A percentile compares a stretch with the other conserved stretches of the same genome.
These are phyloP conservation scores for Cyaniris semiargus DNA, from an alignment of 2,888 invertebrate genomes.

Conservation along the genomic window DNA sequence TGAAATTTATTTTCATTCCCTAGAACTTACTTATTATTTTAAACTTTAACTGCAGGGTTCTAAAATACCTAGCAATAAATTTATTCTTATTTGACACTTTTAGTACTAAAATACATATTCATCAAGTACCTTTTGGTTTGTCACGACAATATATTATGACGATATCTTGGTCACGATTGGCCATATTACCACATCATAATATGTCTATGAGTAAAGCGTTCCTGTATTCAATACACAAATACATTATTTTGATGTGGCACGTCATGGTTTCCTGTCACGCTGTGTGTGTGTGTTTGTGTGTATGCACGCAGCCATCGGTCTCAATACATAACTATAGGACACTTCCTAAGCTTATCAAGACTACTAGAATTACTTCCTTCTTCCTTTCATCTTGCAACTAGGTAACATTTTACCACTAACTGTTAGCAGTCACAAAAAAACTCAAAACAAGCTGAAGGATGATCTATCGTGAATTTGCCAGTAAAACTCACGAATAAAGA, in stretches of 20 bases:
- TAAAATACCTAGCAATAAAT: background rate
- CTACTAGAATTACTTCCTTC: background rate
- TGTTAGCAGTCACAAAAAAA: too few species aligned
- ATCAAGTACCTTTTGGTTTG: background rate
- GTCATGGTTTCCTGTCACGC: background rate
- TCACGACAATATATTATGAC: constrained; percentile 6
- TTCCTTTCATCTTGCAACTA: too few species aligned
- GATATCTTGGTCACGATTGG: background rate
- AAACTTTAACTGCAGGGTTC: too few species aligned
- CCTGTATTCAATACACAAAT: background rate
- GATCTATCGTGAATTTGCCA: background rate
- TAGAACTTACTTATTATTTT: background rate
- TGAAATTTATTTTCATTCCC: background rate
- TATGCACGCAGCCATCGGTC: too few species aligned
- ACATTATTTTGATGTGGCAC: background rate
- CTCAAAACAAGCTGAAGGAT: too few species aligned
- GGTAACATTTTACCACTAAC: too few species aligned
- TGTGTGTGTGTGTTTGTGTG: background rate
- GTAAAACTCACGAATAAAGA: background rate
- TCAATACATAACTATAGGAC: background rate
- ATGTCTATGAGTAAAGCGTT: background rate
- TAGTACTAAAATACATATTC: background rate
- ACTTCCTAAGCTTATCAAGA: background rate
- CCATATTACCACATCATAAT: background rate
- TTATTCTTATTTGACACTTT: background rate